Conservation (phyloP, 30 jellyfish, hydroid and myxozoan species). For the Aurelia sp. region DNA sequence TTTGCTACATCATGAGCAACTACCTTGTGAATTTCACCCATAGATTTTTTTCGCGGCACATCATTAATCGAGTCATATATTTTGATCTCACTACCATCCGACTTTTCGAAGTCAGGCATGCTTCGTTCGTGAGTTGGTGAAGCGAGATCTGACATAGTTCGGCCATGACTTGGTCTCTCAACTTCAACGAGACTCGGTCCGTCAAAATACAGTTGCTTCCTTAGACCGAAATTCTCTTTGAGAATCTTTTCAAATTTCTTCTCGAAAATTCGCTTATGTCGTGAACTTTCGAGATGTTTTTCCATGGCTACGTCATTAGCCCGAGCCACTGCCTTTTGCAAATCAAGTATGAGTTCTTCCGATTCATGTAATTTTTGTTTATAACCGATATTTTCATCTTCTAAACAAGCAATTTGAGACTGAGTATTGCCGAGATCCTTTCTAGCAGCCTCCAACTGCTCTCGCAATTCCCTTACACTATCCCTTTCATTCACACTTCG, state of each 20-base stretch:
- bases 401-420: constrained; percentile 52
- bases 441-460: constrained; percentile 2
- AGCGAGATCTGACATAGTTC: constrained; percentile 18
- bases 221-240: constrained; percentile 72
- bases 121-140: constrained; percentile 20
- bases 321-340: constrained; percentile 91
- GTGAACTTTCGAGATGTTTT: constrained; percentile 89
- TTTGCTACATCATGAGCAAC: constrained; percentile 11
- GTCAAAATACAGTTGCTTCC: constrained; percentile 65
- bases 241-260: constrained; percentile 75
- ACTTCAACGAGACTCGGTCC: constrained; percentile 29
- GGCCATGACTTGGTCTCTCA: constrained; percentile 27
- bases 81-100: background rate
- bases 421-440: constrained; percentile 51
- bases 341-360: constrained; percentile 71
- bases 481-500: constrained; percentile 10
- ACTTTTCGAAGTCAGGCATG: background rate
- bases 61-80: background rate
- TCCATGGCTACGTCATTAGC: constrained; percentile 98
- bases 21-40: constrained; percentile 40
- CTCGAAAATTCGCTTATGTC: constrained; percentile 73
- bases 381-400: constrained; percentile 71
- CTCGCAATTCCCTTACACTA: constrained; percentile 22
- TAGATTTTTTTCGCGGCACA: constrained; percentile 29
- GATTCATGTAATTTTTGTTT: constrained; percentile 80